Evolutionary conservation across 1,140 invertebrate species (phyloP).

Genomic region (Periplaneta americana): DNA sequence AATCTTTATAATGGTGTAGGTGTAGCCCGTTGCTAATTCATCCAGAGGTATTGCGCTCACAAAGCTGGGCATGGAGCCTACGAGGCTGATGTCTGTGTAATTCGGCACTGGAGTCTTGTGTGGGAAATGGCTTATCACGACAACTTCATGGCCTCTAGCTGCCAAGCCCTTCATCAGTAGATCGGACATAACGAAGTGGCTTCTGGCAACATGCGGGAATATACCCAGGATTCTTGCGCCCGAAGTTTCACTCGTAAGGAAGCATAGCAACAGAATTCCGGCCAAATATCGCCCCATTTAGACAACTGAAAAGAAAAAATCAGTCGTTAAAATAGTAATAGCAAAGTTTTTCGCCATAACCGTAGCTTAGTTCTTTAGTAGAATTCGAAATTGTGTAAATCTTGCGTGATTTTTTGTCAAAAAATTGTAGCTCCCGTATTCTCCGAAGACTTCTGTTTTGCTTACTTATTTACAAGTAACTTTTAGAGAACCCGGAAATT

Average conservation of each 20-base stretch:
- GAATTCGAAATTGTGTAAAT: no score
- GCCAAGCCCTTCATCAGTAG: constrained; percentile 34
- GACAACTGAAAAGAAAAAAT: no score
- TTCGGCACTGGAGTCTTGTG: constrained; percentile 30
- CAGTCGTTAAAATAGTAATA: no score
- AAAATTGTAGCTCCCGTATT: no score
- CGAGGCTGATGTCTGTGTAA: constrained; percentile 19
- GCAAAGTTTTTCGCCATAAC: no score
- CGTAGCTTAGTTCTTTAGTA: no score
- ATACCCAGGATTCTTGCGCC: constrained; percentile 29
- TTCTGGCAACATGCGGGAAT: constrained; percentile 34
- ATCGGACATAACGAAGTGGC: constrained; percentile 37
- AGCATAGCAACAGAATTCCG: background rate
- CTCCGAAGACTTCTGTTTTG: no score
- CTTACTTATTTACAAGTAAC: no score
- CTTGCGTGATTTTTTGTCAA: no score
- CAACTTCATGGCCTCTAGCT: constrained; percentile 38
- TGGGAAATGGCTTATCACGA: constrained; percentile 37
- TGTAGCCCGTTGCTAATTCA: background rate
- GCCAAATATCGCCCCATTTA: background rate
- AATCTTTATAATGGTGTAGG: background rate
- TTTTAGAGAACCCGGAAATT: no score
- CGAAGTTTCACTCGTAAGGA: background rate
- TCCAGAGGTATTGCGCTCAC: background rate
- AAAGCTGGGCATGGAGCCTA: background rate